phyloP scores from a whole-genome alignment of 2,113 vertebrate species.

The Elephantulus edwardii region DNA sequence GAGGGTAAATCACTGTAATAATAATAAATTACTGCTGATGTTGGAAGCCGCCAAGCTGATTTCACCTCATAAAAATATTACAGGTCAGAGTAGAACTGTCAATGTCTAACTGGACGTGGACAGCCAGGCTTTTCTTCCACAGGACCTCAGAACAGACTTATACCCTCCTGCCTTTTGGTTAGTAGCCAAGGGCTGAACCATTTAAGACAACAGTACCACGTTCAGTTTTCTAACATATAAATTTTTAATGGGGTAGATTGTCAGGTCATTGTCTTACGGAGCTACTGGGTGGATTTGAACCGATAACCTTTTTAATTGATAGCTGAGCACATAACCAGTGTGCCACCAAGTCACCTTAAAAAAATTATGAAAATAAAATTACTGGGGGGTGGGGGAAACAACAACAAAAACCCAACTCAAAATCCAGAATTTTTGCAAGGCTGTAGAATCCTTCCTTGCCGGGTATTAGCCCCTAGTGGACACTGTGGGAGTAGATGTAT shows the following conservation, averaged over 20 bases:
- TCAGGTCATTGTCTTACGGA: not conserved
- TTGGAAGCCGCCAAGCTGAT: not conserved
- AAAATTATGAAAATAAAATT: not conserved
- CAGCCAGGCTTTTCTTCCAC: no score
- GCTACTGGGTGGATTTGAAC: not conserved
- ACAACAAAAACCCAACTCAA: not conserved
- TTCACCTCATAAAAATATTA: not conserved
- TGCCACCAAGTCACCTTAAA: not conserved
- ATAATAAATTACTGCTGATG: not conserved
- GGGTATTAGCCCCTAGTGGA: not conserved
- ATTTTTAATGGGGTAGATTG: not conserved
- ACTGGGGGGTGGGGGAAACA: not conserved
- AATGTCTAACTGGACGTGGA: no score
- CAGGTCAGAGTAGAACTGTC: not conserved
- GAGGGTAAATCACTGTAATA: no score
- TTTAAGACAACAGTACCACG: no score
- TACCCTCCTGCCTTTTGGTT: no score
- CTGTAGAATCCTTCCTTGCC: not conserved
- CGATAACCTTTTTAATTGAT: not conserved
- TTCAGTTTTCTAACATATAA: no score
- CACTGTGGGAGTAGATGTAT: accelerated
- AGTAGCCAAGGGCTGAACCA: no score
- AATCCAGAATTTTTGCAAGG: not conserved
- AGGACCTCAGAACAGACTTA: no score
- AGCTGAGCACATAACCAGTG: not conserved